Evolutionary conservation across 2,797 vertebrate genomes (phyloP).

Genomic region (Pempheris klunzingeri): DNA sequence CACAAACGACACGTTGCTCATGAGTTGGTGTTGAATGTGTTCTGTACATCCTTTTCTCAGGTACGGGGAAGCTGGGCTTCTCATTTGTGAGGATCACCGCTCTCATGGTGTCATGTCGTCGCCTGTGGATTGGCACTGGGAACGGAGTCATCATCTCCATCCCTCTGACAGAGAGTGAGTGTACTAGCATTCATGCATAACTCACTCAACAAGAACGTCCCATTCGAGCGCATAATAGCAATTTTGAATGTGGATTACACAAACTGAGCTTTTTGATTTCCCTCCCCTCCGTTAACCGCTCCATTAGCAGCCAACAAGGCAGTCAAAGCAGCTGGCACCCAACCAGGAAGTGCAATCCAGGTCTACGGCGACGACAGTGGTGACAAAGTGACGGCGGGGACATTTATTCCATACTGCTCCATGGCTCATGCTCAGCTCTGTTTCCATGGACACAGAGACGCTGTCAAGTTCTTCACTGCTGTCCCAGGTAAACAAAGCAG

Average conservation of each 20-base stretch:
- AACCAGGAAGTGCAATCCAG: slow-evolving; percentile 90
- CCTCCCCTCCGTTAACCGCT: background rate
- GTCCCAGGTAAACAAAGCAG: slow-evolving; percentile 89
- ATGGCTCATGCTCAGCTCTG: slow-evolving; percentile 98
- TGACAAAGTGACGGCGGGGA: slow-evolving; percentile 95
- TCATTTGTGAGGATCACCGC: slow-evolving; percentile 99
- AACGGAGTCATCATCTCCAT: slow-evolving; percentile 99
- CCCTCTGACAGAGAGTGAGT: slow-evolving; percentile 95
- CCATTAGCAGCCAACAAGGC: slow-evolving; percentile 87
- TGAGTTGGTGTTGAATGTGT: background rate
- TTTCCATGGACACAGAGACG: slow-evolving; percentile 97
- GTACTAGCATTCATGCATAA: background rate
- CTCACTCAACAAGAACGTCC: background rate
- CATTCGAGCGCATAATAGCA: background rate
- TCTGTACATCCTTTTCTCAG: slow-evolving; percentile 73
- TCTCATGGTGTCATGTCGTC: slow-evolving; percentile 95
- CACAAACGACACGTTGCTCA: background rate
- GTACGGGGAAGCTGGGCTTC: slow-evolving; percentile 98
- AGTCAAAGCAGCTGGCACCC: slow-evolving; percentile 84
- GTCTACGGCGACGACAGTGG: slow-evolving; percentile 96
- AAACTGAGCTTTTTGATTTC: background rate
- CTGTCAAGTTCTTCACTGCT: slow-evolving; percentile 97
- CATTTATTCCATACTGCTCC: slow-evolving; percentile 95
- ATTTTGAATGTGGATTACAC: background rate
- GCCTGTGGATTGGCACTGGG: slow-evolving; percentile 97